Conservation (phyloP, 2,888 invertebrate species). For the Drosophila prostipennis region DNA sequence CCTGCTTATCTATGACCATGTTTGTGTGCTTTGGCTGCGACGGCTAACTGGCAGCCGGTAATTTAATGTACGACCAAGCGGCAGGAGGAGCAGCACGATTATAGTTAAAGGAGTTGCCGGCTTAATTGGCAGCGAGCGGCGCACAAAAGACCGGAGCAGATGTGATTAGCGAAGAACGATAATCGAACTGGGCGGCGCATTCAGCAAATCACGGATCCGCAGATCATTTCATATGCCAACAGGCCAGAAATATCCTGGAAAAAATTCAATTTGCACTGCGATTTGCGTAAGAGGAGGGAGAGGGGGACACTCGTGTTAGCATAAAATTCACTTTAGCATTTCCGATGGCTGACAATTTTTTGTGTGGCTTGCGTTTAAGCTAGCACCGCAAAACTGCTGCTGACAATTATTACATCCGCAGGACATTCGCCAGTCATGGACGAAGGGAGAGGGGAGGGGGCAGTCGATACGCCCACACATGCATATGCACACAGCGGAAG, state of each 20-base stretch:
- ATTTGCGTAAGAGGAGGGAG: constrained; percentile 9
- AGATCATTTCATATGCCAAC: neutral
- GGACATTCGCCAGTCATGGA: constrained; percentile 41
- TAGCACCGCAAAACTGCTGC: constrained; percentile 68
- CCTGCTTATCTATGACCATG: constrained; percentile 31
- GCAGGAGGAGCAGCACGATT: constrained; percentile 7
- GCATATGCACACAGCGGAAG: constrained; percentile 24
- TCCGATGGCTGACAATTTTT: constrained; percentile 61
- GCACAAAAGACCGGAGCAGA: constrained; percentile 18
- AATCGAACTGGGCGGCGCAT: constrained; percentile 14
- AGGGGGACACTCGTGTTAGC: constrained; percentile 42
- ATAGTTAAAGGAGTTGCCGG: constrained; percentile 27
- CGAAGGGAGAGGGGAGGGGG: constrained; percentile 5
- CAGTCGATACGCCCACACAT: constrained; percentile 11
- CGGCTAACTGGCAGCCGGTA: constrained; percentile 63
- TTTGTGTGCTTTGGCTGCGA: constrained; percentile 45
- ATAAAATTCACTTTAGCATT: constrained; percentile 73
- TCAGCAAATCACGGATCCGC: constrained; percentile 1
- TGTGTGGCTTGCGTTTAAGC: constrained; percentile 67
- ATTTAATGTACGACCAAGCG: constrained; percentile 52
- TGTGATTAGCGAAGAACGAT: constrained; percentile 28
- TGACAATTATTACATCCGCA: constrained; percentile 80
- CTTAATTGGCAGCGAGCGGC: constrained; percentile 32
- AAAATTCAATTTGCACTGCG: constrained; percentile 28
- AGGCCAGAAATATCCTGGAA: constrained; percentile 6